Evolutionary conservation across 2,888 invertebrate genomes (phyloP), one percentile per base, ranked within the genome.

Genomic region (Rhimphoctona megacephalus): DNA sequence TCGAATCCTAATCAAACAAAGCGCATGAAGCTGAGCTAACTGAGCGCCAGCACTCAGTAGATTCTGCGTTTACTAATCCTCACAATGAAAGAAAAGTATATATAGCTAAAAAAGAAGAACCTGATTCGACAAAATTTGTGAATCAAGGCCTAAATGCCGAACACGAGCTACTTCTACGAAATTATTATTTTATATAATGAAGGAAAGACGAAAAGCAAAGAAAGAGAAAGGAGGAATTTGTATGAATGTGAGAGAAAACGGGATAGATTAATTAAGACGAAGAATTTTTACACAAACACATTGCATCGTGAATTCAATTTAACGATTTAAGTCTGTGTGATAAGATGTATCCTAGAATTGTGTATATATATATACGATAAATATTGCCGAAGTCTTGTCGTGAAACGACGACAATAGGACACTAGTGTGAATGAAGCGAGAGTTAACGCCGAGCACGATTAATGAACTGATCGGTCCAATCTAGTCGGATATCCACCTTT

Each of bases 1-100:
- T 91, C 93, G 87, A 93, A 90, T 85, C 88, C 90, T 49, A 92
- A 88, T 89, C 93, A 93, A 92, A 88, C 92, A 86, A 94, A 94
- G 88, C 94, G 94, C 87, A 92, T 94, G 90, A 94, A 94, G 89
- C 85, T 94, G 88, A 94, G 94, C 93, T 94, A 94, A 94, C 94
- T 93, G 92, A 91, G 91, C 90, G 92, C 91, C 91, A 91, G 91
- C 83, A 87, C 87, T 86, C 86, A 91, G 87, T 91, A 90, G 87
- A 87, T 85, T 69, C 90, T 90, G 88, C 90, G 90, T 89, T 86
- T 87, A 87, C 88, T 82, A 83, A 88, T 89, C 79, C 85, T 88
- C 88, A 82, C 87, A 86, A 87, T 89, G 86, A 88, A 78, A 82
- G 85, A 87, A 78, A 74, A 87, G 82, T 84, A 69, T 52, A 57